phyloP scores from a whole-genome alignment of 2,113 vertebrate species.

The Chaetops frenatus region DNA sequence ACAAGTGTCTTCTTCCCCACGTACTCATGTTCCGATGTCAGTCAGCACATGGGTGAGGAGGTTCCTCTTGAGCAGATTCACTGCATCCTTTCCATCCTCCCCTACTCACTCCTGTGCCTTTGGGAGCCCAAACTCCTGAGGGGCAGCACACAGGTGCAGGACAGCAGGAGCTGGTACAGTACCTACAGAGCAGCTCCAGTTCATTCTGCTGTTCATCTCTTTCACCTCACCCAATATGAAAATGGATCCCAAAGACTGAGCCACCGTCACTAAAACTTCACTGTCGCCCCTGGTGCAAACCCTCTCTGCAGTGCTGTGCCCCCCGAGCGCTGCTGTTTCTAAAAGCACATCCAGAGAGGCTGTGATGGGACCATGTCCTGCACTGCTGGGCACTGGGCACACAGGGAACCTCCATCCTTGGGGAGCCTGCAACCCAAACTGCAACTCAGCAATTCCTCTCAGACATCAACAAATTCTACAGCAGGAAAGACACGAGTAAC shows the following conservation, averaged over 20 bases:
- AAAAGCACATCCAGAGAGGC: neutral
- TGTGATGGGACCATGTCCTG: accelerated
- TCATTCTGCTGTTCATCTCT: neutral
- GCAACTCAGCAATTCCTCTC: neutral
- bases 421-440: neutral
- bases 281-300: neutral
- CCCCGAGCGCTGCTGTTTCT: no score
- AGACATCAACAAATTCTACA: neutral
- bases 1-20: neutral
- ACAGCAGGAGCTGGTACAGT: neutral
- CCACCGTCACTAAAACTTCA: neutral
- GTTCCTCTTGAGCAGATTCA: neutral
- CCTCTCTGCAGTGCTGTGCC: neutral
- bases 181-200: neutral
- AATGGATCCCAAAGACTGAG: neutral
- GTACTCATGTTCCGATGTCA: neutral
- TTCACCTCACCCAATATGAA: neutral
- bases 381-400: neutral
- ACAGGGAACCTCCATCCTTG: accelerated
- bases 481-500: neutral
- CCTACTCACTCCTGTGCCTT: neutral
- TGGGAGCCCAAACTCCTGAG: neutral
- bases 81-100: neutral
- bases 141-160: neutral
- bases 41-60: accelerated